phyloP scores from a whole-genome alignment of 2,888 invertebrate genomes.

The Alcis repandata region DNA sequence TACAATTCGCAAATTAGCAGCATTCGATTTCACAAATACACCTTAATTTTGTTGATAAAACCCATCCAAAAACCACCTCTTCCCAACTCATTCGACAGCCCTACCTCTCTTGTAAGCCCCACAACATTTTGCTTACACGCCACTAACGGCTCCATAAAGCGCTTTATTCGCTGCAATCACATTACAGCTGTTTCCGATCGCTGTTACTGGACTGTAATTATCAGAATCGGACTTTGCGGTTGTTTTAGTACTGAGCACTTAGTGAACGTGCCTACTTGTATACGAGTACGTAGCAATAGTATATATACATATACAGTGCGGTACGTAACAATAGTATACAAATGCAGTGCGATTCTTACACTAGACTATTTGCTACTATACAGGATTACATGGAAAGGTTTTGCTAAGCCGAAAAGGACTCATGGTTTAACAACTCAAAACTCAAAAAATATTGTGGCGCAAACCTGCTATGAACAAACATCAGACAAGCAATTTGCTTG shows the following conservation, averaged over 20 bases:
- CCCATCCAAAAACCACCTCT: neutral
- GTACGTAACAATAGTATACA: too few species aligned
- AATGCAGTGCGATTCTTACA: neutral
- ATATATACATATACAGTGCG: too few species aligned
- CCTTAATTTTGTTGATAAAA: too few species aligned
- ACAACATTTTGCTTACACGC: slow-evolving; percentile 22
- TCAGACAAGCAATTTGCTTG: too few species aligned
- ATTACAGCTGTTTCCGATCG: slow-evolving; percentile 31
- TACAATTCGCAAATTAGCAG: too few species aligned
- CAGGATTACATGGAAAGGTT: too few species aligned
- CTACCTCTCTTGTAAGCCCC: neutral
- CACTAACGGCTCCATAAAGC: slow-evolving; percentile 29
- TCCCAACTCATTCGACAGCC: neutral
- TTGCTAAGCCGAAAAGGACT: too few species aligned
- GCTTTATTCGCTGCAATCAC: slow-evolving; percentile 34
- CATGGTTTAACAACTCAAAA: too few species aligned
- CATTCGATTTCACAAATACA: too few species aligned
- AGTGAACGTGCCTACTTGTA: neutral
- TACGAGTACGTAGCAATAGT: neutral
- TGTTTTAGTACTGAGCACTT: neutral
- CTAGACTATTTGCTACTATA: too few species aligned
- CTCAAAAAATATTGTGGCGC: too few species aligned
- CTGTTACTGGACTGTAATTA: slow-evolving; percentile 6
- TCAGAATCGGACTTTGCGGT: slow-evolving; percentile 3
- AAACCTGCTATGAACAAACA: too few species aligned